Evolutionary conservation across 1,140 invertebrate genomes (phyloP), one percentile per base, ranked within the genome.

Genomic region (Metopolophium dirhodum): DNA sequence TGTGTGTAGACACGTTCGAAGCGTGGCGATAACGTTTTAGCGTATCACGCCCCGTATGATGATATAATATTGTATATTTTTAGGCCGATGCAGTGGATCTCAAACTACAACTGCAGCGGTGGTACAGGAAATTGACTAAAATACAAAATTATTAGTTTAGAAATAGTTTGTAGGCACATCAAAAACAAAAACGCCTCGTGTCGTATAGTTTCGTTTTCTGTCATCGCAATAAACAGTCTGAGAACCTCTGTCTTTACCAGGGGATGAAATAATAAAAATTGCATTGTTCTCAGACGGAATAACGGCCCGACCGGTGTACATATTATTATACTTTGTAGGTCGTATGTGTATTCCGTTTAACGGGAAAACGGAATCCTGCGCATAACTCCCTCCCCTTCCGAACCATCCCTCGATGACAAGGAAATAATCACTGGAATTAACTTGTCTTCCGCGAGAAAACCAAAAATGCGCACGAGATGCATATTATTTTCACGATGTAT

Each of bases 351-450:
- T 9, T 61, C 30, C 30, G 57, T 30, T 61, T 8, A 11, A 45
- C 7, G 8, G 49, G 30, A n/a, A 87, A 87, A 87, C 14, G 30
- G 85, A 86, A 86, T 41, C 22, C 35, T 23, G 9, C 22, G 20
- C 22, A n/a, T 14, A 4, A 77, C 41, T 41, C 41, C 68, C 68
- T 8, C 54, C 54, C 54, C 3, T 77, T n/a, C 8, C 2, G 18
- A 86, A 86, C 26, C 11, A 49, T 86, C 9, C 26, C 8, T 23
- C 35, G 30, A 86, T 30, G 45, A 86, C 26, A 86, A 86, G 26
- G 85, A 47, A 86, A 47, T 86, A 86, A 86, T 86, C 85, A 3
- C 45, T n/a, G 14, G 45, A 26, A 86, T 86, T 86, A 86, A 86
- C 83, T 45, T 86, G 45, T 86, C 45, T 86, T 61, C 26, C 22